Evolutionary conservation across 2,797 vertebrate genomes (phyloP), one percentile per base, ranked within the genome.

Genomic region (Enteromius treurensis): DNA sequence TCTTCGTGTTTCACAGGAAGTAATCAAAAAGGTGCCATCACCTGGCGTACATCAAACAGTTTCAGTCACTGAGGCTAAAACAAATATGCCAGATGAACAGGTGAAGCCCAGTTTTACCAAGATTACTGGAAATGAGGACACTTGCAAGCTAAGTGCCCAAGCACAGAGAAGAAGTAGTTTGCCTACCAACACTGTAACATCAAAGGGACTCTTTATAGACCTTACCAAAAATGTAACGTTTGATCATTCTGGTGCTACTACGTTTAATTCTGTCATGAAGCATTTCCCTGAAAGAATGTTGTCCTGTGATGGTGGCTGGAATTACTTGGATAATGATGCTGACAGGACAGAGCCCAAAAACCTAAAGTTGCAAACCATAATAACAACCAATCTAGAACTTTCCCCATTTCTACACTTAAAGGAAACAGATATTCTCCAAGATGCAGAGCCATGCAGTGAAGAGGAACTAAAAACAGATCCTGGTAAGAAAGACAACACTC

Each of bases 61-160:
- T 86, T 97, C 95, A 92, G 97, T 97, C 83, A 94, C 95, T 0
- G 96, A 97, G 89, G 93, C 96, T 53, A 96, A 97, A 88, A 94
- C 95, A 40, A 95, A 96, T 55, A 77, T 86, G 58, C 75, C 90
- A 82, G 87, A 92, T 73, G 90, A 92, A 62, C 91, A 91, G 6
- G 90, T 89, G 10, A 92, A 91, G 81, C 87, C 92, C 0, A 88
- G 89, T 58, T 85, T 89, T 68, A 81, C 83, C 64, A 86, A 87
- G 14, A 91, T 86, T 77, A 77, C 84, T 21, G 85, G 15, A 26
- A 89, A 91, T 74, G 89, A 86, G 76, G 64, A 69, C 11, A 91
- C 88, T 87, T 87, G 90, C 76, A 92, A 89, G 1, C 87, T 84
- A 84, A 91, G 91, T 17, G 87, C 91, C 0, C 91, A 92, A 82